phyloP scores from a whole-genome alignment of 2,113 vertebrate species.

The Mesoclemmys tuberculata region DNA sequence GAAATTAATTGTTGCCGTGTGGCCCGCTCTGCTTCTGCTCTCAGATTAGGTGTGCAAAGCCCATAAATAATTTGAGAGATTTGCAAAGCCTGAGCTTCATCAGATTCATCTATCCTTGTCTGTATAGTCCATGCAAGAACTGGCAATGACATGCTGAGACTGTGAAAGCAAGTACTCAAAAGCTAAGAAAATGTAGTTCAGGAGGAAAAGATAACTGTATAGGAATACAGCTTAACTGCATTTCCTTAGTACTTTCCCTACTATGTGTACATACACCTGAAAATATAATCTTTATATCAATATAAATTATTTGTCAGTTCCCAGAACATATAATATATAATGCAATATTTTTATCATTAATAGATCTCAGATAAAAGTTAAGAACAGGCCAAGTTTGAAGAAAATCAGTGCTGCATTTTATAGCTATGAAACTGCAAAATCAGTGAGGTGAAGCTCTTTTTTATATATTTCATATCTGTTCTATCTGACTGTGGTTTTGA shows the following conservation, averaged over 20 bases:
- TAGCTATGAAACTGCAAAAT: conserved; percentile 4
- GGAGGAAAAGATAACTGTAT: background rate
- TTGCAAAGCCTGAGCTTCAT: background rate
- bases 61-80: background rate
- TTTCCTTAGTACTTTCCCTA: background rate
- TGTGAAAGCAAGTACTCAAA: background rate
- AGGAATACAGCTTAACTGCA: background rate
- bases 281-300: background rate
- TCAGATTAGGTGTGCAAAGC: background rate
- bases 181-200: background rate
- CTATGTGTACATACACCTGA: background rate
- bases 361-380: background rate
- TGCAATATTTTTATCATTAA: background rate
- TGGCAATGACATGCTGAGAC: background rate
- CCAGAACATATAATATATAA: background rate
- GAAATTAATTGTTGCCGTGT: background rate
- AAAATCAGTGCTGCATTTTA: background rate
- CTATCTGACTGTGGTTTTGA: background rate
- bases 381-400: background rate
- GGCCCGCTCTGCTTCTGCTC: background rate
- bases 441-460: background rate
- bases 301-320: background rate
- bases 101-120: rapidly evolving
- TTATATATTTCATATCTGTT: background rate
- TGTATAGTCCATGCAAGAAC: background rate